A percentile compares a stretch with the other conserved stretches of the same genome.
These are phyloP conservation scores for Corythornis vintsioides DNA, from an alignment of 2,113 vertebrate genomes.

Conservation along the genomic window DNA sequence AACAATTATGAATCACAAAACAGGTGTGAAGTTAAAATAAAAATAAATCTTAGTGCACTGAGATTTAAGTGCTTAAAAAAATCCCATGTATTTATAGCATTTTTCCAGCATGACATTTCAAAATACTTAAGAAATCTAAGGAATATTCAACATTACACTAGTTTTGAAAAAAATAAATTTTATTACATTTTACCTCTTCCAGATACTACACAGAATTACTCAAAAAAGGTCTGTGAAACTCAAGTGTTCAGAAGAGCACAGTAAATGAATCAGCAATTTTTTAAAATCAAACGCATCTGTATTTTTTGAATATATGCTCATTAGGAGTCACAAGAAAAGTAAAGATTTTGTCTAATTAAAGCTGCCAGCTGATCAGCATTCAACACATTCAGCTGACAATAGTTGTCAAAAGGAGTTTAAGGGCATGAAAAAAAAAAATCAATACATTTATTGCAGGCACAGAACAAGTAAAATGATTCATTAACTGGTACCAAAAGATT, in stretches of 20 bases:
- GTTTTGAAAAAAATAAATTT: neutral
- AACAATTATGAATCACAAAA: neutral
- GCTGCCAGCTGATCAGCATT: neutral
- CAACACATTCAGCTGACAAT: neutral
- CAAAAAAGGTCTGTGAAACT: neutral
- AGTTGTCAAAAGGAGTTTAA: neutral
- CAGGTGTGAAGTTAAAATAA: neutral
- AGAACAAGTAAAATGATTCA: neutral
- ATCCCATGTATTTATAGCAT: neutral
- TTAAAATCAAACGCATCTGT: neutral
- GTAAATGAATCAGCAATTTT: neutral
- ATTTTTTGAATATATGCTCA: neutral
- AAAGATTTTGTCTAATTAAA: neutral
- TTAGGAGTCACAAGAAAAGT: neutral
- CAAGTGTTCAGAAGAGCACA: neutral
- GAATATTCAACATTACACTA: neutral
- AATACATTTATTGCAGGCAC: neutral
- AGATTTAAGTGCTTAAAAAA: neutral
- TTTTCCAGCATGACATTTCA: neutral
- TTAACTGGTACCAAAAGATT: neutral
- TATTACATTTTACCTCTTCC: neutral
- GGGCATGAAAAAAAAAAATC: neutral
- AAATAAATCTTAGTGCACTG: neutral
- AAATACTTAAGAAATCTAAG: neutral
- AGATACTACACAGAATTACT: neutral